Conservation (phyloP, 2,888 invertebrate species). For the Diaperis boleti region DNA sequence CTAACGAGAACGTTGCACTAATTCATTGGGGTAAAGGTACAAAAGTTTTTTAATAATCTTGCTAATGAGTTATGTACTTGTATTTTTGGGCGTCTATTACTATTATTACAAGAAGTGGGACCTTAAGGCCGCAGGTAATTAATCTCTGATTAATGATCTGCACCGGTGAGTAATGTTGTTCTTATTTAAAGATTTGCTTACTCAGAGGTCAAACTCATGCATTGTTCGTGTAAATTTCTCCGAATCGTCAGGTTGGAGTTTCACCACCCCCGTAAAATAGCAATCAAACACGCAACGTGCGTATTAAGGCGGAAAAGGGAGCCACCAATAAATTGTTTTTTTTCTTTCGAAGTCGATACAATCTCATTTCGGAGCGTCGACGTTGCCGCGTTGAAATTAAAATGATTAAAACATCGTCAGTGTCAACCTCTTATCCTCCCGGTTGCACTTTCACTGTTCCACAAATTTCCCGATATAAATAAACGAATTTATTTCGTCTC, state of each 20-base stretch:
- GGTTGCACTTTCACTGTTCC: slow-evolving; percentile 30
- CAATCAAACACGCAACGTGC: slow-evolving; percentile 31
- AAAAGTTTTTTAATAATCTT: too few relatives aligned
- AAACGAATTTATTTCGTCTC: slow-evolving; percentile 36
- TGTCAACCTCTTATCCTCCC: slow-evolving; percentile 14
- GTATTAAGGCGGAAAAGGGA: slow-evolving; percentile 35
- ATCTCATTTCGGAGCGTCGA: not conserved
- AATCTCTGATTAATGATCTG: too few relatives aligned
- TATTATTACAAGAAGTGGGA: too few relatives aligned
- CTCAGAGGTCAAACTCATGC: not conserved
- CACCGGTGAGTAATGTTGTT: not conserved
- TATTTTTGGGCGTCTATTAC: too few relatives aligned
- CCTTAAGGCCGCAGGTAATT: too few relatives aligned
- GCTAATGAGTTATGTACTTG: too few relatives aligned
- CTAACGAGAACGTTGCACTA: too few relatives aligned
- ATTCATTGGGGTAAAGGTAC: too few relatives aligned
- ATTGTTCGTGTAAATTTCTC: not conserved
- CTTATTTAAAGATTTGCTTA: not conserved
- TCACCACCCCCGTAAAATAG: slow-evolving; percentile 15
- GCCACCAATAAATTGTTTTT: slow-evolving; percentile 21
- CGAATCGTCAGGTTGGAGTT: slow-evolving; percentile 8
- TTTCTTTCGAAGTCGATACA: slow-evolving; percentile 18
- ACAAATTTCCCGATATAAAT: slow-evolving; percentile 22
- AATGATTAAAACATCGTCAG: slow-evolving; percentile 14
- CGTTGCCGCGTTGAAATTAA: not conserved